Evolutionary conservation across 2,113 vertebrate genomes (phyloP), one percentile per base, ranked within the genome.

Genomic region (Hoplias malabaricus): DNA sequence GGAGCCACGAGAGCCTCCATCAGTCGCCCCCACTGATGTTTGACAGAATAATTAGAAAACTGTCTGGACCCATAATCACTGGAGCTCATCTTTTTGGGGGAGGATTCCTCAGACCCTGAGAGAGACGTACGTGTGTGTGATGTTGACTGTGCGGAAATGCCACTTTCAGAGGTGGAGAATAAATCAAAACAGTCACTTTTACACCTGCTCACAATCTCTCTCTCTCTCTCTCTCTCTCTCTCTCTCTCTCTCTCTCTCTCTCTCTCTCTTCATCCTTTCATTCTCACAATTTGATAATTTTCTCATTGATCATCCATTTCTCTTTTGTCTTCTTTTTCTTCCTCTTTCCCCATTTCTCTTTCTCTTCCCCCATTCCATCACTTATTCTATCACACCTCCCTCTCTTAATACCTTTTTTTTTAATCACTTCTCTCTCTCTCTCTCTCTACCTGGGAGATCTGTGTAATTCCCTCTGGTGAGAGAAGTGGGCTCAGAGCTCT

Each of bases 11-110:
- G 81, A 92, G 94, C 91, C 90, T 79, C 92, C 93, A 93, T 94
- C 95, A 93, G 88, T 92, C 91, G 82, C 75, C 84, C 85, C 91
- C 94, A 96, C 95, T 95, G 96, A 98, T 97, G 93, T 93, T 97
- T 98, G 96, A 97, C 97, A 99, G 94, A 96, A 94, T 98, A 99
- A 98, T 98, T 98, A 99, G 95, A 97, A 97, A 98, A 94, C 92
- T 96, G 95, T 96, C 96, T 93, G 93, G 88, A 91, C 90, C 88
- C 91, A 94, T 96, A 97, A 95, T 95, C 92, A 90, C 90, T 93
- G 83, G 78, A 91, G 92, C 92, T 92, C 92, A 94, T 93, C 92
- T 92, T 89, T 81, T 84, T 53, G 19, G 77, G 87, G 87, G 91
- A 90, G 90, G 91, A 90, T 89, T 87, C 90, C 79, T 87, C 88